phyloP scores from a whole-genome alignment of 2,888 invertebrate species.

The Phortica okadai region DNA sequence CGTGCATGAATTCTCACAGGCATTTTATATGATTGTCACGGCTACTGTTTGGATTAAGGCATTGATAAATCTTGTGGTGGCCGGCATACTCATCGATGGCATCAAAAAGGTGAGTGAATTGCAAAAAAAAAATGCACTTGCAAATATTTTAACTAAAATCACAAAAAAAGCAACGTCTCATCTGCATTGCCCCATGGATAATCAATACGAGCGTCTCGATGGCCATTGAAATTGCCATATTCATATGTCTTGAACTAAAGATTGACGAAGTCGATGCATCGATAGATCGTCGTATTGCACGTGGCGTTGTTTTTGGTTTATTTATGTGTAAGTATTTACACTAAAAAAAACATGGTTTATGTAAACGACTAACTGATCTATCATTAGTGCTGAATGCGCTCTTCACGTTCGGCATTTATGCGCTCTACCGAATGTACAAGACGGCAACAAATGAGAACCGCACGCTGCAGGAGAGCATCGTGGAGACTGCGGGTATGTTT shows the following conservation, averaged over 20 bases:
- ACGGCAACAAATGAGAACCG: slow-evolving; percentile 65
- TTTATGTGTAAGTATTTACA: slow-evolving; percentile 55
- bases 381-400: slow-evolving; percentile 66
- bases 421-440: slow-evolving; percentile 67
- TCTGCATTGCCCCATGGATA: slow-evolving; percentile 72
- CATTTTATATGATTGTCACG: slow-evolving; percentile 71
- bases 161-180: slow-evolving; percentile 63
- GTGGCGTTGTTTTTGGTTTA: slow-evolving; percentile 69
- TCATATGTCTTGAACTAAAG: slow-evolving; percentile 68
- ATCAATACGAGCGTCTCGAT: slow-evolving; percentile 68
- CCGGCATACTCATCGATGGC: slow-evolving; percentile 69
- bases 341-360: no score
- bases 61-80: slow-evolving; percentile 70
- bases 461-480: slow-evolving; percentile 67
- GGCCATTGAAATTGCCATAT: slow-evolving; percentile 65
- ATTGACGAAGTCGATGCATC: slow-evolving; percentile 71
- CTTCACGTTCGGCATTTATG: slow-evolving; percentile 67
- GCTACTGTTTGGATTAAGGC: slow-evolving; percentile 70
- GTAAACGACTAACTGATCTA: not conserved
- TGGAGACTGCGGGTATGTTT: slow-evolving; percentile 70
- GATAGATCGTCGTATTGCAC: slow-evolving; percentile 69
- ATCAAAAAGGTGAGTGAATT: slow-evolving; percentile 64
- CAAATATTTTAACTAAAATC: not conserved
- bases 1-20: slow-evolving; percentile 71
- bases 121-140: not conserved